phyloP scores from a whole-genome alignment of 2,888 invertebrate species.

The Yponomeuta malinellus region DNA sequence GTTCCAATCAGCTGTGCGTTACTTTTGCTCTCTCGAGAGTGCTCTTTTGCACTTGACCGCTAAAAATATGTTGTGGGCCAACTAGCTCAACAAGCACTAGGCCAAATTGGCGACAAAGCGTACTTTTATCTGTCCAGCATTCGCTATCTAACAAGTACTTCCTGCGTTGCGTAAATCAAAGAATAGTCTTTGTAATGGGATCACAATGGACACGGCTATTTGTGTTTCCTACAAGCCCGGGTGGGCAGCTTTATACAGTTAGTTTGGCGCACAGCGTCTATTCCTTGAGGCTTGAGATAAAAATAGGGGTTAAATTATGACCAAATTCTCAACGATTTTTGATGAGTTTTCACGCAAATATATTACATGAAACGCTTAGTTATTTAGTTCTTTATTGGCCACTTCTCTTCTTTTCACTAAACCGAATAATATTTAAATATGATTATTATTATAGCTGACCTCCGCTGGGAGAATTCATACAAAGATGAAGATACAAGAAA shows the following conservation, averaged over 20 bases:
- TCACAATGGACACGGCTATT: constrained; percentile 1
- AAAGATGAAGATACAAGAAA: too few relatives aligned
- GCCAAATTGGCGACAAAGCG: background rate
- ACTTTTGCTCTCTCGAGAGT: too few relatives aligned
- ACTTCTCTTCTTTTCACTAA: too few relatives aligned
- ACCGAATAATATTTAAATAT: too few relatives aligned
- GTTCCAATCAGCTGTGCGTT: too few relatives aligned
- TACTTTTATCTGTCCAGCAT: background rate
- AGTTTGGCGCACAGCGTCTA: background rate
- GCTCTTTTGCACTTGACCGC: too few relatives aligned
- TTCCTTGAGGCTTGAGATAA: background rate
- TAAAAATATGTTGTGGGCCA: background rate
- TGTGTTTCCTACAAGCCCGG: background rate
- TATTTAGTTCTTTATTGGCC: too few relatives aligned
- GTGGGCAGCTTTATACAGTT: background rate
- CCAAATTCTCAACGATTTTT: too few relatives aligned
- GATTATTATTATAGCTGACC: too few relatives aligned
- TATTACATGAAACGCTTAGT: too few relatives aligned
- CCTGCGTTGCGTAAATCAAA: constrained; percentile 1
- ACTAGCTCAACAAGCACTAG: background rate
- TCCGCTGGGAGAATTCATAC: too few relatives aligned
- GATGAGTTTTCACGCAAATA: too few relatives aligned
- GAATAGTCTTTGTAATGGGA: background rate
- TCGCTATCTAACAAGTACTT: background rate
- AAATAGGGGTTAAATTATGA: background rate